phyloP scores from a whole-genome alignment of 2,888 invertebrate species.

The Andrena haemorrhoa region DNA sequence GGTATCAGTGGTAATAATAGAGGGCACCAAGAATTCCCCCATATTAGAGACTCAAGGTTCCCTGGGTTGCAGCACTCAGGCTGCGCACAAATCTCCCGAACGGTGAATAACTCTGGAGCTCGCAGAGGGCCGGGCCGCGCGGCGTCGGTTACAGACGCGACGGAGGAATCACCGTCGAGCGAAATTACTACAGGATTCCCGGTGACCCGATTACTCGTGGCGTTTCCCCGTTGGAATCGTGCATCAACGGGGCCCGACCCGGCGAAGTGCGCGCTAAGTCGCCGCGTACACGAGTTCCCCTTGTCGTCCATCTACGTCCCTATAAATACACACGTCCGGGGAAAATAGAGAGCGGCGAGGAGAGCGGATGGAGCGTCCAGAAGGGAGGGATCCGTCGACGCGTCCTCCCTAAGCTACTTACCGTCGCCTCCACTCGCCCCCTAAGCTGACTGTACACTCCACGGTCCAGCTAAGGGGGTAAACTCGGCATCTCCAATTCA shows the following conservation, averaged over 20 bases:
- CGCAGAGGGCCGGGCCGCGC: not conserved
- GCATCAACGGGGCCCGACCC: not conserved
- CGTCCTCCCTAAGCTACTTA: slow-evolving; percentile 70
- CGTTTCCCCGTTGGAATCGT: not conserved
- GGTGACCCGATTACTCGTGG: slow-evolving; percentile 20
- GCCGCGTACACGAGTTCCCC: slow-evolving; percentile 1
- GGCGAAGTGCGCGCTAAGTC: slow-evolving; percentile 20
- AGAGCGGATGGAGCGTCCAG: slow-evolving; percentile 10
- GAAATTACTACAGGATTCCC: slow-evolving; percentile 14
- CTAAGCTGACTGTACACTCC: slow-evolving; percentile 75
- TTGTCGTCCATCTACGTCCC: slow-evolving; percentile 8
- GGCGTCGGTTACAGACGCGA: not conserved
- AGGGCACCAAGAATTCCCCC: too few species aligned
- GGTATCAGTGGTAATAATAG: too few species aligned
- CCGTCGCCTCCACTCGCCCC: slow-evolving; percentile 45
- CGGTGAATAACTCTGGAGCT: too few species aligned
- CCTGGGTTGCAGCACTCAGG: too few species aligned
- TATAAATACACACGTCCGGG: slow-evolving; percentile 26
- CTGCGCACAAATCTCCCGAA: too few species aligned
- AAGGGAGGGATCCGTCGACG: slow-evolving; percentile 36
- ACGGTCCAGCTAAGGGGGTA: slow-evolving; percentile 71
- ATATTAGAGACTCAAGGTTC: too few species aligned
- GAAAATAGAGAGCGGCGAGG: slow-evolving; percentile 51
- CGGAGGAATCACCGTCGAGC: not conserved
- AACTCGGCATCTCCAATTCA: slow-evolving; percentile 78